Evolutionary conservation across 1,140 invertebrate species (phyloP).

Genomic region (Eubasilissa regina): DNA sequence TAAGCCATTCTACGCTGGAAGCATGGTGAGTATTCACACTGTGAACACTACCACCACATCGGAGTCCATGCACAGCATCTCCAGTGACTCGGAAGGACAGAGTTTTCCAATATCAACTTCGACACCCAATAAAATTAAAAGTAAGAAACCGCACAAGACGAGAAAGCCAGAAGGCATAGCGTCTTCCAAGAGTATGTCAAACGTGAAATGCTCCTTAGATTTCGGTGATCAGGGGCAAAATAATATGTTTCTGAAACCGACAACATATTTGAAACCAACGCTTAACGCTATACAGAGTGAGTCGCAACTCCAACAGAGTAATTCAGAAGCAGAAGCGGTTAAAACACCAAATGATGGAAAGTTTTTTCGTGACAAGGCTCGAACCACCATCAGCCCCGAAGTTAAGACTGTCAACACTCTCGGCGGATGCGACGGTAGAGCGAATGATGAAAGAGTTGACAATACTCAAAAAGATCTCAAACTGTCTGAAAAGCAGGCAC

Average conservation of each 20-base stretch:
- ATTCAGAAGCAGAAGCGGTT: slow-evolving; percentile 63
- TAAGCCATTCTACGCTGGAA: slow-evolving; percentile 74
- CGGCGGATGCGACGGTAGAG: slow-evolving; percentile 40
- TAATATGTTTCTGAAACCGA: slow-evolving; percentile 65
- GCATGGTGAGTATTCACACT: slow-evolving; percentile 75
- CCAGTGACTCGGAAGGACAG: slow-evolving; percentile 76
- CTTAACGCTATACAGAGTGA: slow-evolving; percentile 63
- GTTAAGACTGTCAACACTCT: slow-evolving; percentile 19
- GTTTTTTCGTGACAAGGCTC: slow-evolving; percentile 55
- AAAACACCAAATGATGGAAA: slow-evolving; percentile 39
- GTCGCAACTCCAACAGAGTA: slow-evolving; percentile 30
- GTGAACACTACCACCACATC: slow-evolving; percentile 69
- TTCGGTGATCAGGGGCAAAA: slow-evolving; percentile 66
- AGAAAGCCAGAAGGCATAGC: slow-evolving; percentile 66
- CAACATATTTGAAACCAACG: slow-evolving; percentile 67
- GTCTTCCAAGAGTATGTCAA: slow-evolving; percentile 74
- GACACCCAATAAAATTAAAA: slow-evolving; percentile 71
- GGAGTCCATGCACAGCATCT: slow-evolving; percentile 76
- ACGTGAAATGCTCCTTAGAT: slow-evolving; percentile 69
- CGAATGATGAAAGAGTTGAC: slow-evolving; percentile 63
- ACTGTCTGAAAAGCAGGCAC: slow-evolving; percentile 56
- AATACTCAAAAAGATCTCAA: slow-evolving; percentile 68
- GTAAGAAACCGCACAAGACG: slow-evolving; percentile 63
- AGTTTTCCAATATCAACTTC: slow-evolving; percentile 68
- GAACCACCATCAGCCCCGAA: slow-evolving; percentile 29